Evolutionary conservation across 2,888 invertebrate species (phyloP), one percentile per base, ranked within the genome.

Genomic region (Oscheius sp.): DNA sequence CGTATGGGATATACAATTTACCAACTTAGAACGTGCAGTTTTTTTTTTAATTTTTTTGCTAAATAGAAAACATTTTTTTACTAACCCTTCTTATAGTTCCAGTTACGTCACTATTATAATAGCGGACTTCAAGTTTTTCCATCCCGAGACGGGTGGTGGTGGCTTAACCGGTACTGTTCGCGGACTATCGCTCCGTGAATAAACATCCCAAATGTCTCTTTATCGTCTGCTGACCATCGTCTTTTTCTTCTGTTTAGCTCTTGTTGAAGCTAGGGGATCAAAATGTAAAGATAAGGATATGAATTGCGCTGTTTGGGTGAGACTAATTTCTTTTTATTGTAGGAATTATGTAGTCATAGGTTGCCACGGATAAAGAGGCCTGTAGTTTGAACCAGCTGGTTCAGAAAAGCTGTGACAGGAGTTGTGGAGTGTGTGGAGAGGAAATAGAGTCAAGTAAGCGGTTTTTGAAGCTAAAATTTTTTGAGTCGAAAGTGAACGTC

Each of bases 201-300:
- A 54, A 54, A 54, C 54, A 54, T n/a, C 4, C 17, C 24, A 9
- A 12, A 33, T 47, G 30, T 32, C 24, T 44, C 45, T 17, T 45
- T 24, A 26, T 38, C 4, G 36, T 38, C 38, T 38, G 41, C 26
- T 54, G n/a, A 9, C 32, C 20, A 22, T 44, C 22, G 6, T 38
- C 9, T 61, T 61, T 9, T 24, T 28, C 17, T 6, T 61, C n/a
- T n/a, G n/a, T n/a, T n/a, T n/a, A 17, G 20, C 36, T 20, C 9
- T 5, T 12, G 41, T 26, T 14, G 41, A 17, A 1, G 41, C 41
- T 28, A 41, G 59, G 8, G 28, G 41, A 26, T 9, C 28, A 2
- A 59, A 59, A 44, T 83, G 83, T 59, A 68, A 50, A 6, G 81
- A 83, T 69, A 77, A 70, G 8, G 82, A 83, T 73, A 83, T 83